These are phyloP conservation scores for Mus pahari DNA, from an alignment of 2,113 vertebrate genomes.

Conservation along the genomic window DNA sequence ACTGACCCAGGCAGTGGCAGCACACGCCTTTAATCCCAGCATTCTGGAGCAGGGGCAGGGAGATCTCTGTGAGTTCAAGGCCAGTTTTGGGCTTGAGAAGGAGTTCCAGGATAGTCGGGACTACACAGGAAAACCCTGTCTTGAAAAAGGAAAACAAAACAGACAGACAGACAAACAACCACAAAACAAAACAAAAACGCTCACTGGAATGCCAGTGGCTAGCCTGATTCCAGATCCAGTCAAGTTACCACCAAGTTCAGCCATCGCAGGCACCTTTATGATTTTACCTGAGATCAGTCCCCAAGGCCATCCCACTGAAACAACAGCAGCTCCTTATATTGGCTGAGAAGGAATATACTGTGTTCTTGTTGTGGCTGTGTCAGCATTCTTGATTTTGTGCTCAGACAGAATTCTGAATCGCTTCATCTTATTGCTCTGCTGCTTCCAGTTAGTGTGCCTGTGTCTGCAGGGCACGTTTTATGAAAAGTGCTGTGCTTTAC, in stretches of 20 bases:
- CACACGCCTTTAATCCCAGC: too few relatives aligned
- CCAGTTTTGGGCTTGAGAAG: too few relatives aligned
- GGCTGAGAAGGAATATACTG: neutral
- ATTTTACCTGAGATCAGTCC: neutral
- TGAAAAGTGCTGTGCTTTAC: neutral
- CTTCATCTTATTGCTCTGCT: neutral
- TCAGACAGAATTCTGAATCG: neutral
- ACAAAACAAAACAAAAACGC: neutral
- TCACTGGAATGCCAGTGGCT: neutral
- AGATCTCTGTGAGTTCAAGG: too few relatives aligned
- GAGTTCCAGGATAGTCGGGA: too few relatives aligned
- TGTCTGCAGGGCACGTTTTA: neutral
- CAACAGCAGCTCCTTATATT: neutral
- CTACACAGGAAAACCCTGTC: neutral
- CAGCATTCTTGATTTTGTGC: too few relatives aligned
- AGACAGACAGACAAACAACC: neutral
- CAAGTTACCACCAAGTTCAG: neutral
- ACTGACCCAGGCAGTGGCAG: neutral
- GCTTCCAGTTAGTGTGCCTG: neutral
- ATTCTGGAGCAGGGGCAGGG: too few relatives aligned
- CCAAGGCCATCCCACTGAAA: neutral
- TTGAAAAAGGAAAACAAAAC: neutral
- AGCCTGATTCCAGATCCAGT: neutral
- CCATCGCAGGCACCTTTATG: neutral
- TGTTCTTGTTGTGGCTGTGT: neutral